Conservation (phyloP, 2,113 vertebrate species). For the Beaufortia kweichowensis region DNA sequence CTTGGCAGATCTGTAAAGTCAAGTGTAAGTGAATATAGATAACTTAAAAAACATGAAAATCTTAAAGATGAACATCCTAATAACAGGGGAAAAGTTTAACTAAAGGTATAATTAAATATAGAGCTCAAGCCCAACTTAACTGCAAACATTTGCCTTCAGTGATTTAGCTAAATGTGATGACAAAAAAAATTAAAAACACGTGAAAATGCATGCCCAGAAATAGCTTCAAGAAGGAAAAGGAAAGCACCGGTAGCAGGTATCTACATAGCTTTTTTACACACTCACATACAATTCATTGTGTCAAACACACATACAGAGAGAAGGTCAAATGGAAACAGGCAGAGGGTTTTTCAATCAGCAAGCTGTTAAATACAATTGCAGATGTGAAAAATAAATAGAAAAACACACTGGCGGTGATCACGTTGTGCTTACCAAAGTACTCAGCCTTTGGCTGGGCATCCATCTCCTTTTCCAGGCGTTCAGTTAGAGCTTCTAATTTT, state of each 20-base stretch:
- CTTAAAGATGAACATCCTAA: too few species aligned
- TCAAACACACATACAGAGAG: conserved; percentile 37
- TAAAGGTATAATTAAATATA: too few species aligned
- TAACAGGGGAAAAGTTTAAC: not conserved
- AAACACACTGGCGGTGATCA: conserved; percentile 34
- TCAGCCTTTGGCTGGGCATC: conserved; percentile 86
- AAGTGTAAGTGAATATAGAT: not conserved
- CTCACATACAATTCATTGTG: conserved; percentile 18
- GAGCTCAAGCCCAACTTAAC: too few species aligned
- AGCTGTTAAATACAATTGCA: conserved; percentile 48
- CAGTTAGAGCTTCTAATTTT: conserved; percentile 90
- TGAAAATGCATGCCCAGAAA: conserved; percentile 12
- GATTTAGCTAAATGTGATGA: conserved; percentile 28
- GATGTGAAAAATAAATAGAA: conserved; percentile 37
- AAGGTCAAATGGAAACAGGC: conserved; percentile 50
- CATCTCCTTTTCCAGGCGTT: conserved; percentile 92
- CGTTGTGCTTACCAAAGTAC: conserved; percentile 87
- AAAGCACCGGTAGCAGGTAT: conserved; percentile 8
- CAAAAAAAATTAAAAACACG: conserved; percentile 17
- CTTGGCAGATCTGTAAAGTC: not conserved
- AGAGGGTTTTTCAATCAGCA: conserved; percentile 51
- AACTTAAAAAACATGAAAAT: not conserved
- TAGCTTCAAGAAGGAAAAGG: conserved; percentile 24
- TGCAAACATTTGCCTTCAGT: not conserved
- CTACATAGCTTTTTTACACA: conserved; percentile 26